A percentile compares a stretch with the other conserved stretches of the same genome.
Evolutionary conservation across 2,113 vertebrate species (phyloP).

Genomic region (Myiopsitta monachus): DNA sequence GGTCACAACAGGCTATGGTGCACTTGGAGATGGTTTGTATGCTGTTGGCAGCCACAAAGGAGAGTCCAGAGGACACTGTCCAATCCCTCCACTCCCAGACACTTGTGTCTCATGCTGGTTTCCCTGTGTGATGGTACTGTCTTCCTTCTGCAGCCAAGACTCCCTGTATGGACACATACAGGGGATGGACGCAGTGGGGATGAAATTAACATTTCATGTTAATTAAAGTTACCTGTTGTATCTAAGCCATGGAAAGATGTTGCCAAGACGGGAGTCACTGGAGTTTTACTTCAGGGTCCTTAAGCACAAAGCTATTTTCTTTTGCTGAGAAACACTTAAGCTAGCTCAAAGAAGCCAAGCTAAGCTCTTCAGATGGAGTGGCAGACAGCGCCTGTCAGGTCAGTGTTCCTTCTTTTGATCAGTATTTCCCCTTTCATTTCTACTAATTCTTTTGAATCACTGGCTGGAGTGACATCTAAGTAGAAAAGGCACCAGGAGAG

Average conservation of each 20-base stretch:
- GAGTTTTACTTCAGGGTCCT: background rate
- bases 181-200: too few relatives aligned
- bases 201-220: too few relatives aligned
- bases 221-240: rapidly evolving
- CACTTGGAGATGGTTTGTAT: background rate
- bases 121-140: background rate
- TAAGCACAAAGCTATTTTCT: background rate
- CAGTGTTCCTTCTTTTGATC: background rate
- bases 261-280: background rate
- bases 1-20: background rate
- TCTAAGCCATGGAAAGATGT: background rate
- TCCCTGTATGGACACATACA: background rate
- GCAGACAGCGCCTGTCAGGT: background rate
- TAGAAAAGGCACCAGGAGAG: background rate
- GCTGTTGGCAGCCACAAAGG: background rate
- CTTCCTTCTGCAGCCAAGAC: background rate
- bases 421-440: background rate
- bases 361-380: background rate
- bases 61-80: background rate
- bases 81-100: background rate
- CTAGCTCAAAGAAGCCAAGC: background rate
- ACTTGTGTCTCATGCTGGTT: background rate
- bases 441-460: background rate
- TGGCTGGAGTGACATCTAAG: background rate
- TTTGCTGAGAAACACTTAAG: background rate